Percentiles rank a stretch among this genome's conserved stretches.
These are phyloP conservation scores for Limnephilus lunatus DNA, from an alignment of 2,888 invertebrate species.

Conservation along the genomic window DNA sequence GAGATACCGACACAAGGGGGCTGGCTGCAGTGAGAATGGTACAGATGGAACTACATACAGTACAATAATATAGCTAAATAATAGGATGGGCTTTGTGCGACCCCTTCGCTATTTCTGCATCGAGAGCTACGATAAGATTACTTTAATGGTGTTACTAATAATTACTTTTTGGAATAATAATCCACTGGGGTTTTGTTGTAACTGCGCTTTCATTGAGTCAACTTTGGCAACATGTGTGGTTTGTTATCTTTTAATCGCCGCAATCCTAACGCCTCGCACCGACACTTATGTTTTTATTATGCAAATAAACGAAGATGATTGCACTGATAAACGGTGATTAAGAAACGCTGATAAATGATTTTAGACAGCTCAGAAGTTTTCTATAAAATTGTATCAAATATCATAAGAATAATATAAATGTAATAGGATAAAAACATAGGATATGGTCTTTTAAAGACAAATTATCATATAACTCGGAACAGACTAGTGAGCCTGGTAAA, in stretches of 20 bases:
- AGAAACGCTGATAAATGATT: background rate
- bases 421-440: too few relatives aligned
- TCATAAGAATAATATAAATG: too few relatives aligned
- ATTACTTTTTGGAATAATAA: conserved; percentile 41
- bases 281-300: background rate
- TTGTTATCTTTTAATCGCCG: conserved; percentile 6
- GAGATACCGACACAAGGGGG: conserved; percentile 28
- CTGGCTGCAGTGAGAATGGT: background rate
- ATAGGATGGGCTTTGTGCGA: conserved; percentile 9
- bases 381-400: too few relatives aligned
- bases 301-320: background rate
- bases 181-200: background rate
- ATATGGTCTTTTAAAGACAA: too few relatives aligned
- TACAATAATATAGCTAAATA: conserved; percentile 31
- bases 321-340: background rate
- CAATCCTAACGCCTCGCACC: background rate
- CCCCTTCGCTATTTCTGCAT: conserved; percentile 46
- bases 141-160: conserved; percentile 40
- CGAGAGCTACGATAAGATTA: conserved; percentile 39
- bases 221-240: conserved; percentile 16
- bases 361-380: background rate
- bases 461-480: too few relatives aligned
- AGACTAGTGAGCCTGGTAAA: too few relatives aligned
- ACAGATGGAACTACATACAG: conserved; percentile 8
- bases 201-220: background rate